Conservation (phyloP, 2,797 vertebrate genomes). For the Dendrocincla fuliginosa region DNA sequence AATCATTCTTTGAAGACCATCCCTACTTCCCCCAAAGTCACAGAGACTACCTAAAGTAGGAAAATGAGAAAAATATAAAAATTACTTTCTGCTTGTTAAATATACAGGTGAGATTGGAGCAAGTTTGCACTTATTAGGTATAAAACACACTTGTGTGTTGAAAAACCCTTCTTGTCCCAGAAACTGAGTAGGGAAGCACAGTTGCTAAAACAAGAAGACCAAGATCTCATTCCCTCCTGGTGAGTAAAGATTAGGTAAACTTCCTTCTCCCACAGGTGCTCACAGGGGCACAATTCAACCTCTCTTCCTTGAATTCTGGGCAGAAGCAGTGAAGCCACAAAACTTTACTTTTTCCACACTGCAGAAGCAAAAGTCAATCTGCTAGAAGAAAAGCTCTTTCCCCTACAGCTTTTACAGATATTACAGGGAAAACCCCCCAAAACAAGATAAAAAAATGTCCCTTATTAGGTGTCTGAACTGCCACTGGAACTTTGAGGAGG, state of each 20-base stretch:
- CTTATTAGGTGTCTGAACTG: neutral
- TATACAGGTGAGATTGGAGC: neutral
- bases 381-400: neutral
- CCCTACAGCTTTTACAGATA: neutral
- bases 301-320: neutral
- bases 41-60: neutral
- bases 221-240: neutral
- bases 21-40: rapidly evolving
- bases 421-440: neutral
- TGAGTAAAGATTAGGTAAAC: neutral
- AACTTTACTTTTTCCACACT: neutral
- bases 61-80: neutral
- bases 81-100: neutral
- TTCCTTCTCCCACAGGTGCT: neutral
- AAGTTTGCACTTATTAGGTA: neutral
- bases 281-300: neutral
- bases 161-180: neutral
- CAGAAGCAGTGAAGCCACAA: neutral
- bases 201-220: neutral
- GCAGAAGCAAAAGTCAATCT: neutral
- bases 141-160: neutral
- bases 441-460: neutral
- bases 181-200: neutral
- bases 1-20: neutral
- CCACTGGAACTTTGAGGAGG: neutral